These are phyloP conservation scores for Marmota monax DNA, from an alignment of 2,113 vertebrate genomes.

Conservation along the genomic window DNA sequence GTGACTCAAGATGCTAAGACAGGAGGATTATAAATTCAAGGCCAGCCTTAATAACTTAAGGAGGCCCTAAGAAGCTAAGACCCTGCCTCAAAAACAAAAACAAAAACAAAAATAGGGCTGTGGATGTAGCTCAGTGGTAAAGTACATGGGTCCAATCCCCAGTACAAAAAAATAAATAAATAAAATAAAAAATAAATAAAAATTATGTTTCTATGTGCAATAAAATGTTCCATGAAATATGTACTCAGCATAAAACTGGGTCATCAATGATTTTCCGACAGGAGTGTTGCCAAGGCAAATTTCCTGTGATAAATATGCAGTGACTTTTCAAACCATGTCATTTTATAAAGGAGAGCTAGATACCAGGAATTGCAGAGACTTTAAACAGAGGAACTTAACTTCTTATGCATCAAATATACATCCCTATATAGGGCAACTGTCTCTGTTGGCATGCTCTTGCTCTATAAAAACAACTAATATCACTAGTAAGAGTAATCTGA, in stretches of 20 bases:
- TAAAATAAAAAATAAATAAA: background rate
- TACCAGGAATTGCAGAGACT: background rate
- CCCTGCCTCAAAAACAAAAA: too few species aligned
- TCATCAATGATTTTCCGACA: constrained; percentile 41
- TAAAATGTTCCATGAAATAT: background rate
- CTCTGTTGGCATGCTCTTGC: constrained; percentile 2
- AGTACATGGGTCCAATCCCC: too few species aligned
- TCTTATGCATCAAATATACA: background rate
- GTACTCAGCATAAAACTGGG: background rate
- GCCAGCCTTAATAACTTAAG: too few species aligned
- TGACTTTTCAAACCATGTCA: background rate
- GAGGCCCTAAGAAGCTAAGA: too few species aligned
- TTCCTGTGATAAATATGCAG: constrained; percentile 10
- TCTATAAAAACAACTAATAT: constrained; percentile 52
- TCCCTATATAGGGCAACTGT: background rate
- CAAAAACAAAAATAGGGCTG: too few species aligned
- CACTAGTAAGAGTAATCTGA: background rate
- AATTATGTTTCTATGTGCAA: background rate
- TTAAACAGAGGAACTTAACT: background rate
- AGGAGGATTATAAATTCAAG: too few species aligned
- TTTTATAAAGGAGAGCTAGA: background rate
- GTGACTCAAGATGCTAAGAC: too few species aligned
- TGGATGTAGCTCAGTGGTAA: too few species aligned
- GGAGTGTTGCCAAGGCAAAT: background rate
- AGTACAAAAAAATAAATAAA: too few species aligned